Percentiles rank a stretch among this genome's conserved stretches.
phyloP scores from a whole-genome alignment of 2,797 vertebrate species.

The Gymnocypris eckloni region DNA sequence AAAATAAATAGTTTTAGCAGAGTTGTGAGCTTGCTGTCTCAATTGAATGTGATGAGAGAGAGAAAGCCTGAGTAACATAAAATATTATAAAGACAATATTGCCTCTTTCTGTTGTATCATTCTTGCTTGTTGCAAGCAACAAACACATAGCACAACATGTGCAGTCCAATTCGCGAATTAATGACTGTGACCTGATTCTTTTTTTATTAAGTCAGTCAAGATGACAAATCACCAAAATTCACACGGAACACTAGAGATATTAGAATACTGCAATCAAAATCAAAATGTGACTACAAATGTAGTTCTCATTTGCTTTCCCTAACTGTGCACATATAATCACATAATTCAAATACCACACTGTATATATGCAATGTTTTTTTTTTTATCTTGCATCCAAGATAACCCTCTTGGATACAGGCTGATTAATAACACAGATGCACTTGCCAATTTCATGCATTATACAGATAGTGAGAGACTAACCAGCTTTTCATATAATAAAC shows the following conservation, averaged over 20 bases:
- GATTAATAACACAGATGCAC: neutral
- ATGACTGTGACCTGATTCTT: neutral
- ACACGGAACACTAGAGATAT: neutral
- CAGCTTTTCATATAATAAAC: neutral
- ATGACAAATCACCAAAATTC: neutral
- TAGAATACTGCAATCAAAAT: neutral
- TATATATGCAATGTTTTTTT: neutral
- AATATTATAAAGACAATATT: neutral
- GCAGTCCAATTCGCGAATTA: neutral
- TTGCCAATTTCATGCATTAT: neutral
- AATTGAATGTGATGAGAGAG: constrained; percentile 15
- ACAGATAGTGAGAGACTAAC: constrained; percentile 14
- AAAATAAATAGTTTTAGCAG: neutral
- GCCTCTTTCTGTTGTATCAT: neutral
- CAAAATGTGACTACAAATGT: neutral
- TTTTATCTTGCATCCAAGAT: neutral
- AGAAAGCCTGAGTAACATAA: neutral
- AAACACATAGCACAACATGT: neutral
- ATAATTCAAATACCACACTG: neutral
- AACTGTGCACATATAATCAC: neutral
- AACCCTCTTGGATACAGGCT: neutral
- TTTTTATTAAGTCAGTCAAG: neutral
- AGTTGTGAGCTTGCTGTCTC: constrained; percentile 1
- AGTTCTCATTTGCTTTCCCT: neutral
- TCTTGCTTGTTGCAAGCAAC: neutral